phyloP scores from a whole-genome alignment of 2,113 vertebrate genomes.

The Herpailurus yagouaroundi region DNA sequence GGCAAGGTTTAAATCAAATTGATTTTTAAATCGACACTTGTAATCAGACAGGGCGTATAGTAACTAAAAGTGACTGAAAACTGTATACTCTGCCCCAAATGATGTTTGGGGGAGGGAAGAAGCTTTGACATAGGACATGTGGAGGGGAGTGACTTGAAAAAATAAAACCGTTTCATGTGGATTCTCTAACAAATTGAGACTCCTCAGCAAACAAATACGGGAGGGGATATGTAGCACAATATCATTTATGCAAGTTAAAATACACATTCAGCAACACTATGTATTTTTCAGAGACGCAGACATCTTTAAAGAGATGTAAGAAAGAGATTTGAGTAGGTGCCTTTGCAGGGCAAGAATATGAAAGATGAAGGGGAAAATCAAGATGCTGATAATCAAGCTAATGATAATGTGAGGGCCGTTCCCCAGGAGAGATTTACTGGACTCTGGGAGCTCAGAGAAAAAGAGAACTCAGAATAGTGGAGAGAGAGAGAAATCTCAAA shows the following conservation, averaged over 20 bases:
- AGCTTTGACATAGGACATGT: neutral
- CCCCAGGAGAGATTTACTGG: neutral
- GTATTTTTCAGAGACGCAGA: neutral
- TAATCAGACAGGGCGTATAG: neutral
- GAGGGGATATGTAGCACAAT: neutral
- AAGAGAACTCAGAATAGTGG: neutral
- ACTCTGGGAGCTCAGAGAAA: neutral
- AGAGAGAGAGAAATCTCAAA: neutral
- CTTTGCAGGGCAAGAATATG: neutral
- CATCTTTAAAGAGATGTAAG: neutral
- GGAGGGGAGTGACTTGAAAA: neutral
- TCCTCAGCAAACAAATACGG: neutral
- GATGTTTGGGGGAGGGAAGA: neutral
- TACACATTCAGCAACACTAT: neutral
- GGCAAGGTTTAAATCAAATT: neutral
- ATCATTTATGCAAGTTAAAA: neutral
- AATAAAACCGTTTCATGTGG: neutral
- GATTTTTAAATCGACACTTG: neutral
- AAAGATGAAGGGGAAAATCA: neutral
- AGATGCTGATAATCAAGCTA: neutral
- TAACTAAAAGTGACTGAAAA: conserved; percentile 8
- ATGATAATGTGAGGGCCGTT: neutral
- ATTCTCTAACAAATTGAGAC: neutral
- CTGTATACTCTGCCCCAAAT: neutral
- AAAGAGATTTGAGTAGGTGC: neutral